These are phyloP conservation scores for Perdita meconis DNA, from an alignment of 2,888 invertebrate species.

Conservation along the genomic window DNA sequence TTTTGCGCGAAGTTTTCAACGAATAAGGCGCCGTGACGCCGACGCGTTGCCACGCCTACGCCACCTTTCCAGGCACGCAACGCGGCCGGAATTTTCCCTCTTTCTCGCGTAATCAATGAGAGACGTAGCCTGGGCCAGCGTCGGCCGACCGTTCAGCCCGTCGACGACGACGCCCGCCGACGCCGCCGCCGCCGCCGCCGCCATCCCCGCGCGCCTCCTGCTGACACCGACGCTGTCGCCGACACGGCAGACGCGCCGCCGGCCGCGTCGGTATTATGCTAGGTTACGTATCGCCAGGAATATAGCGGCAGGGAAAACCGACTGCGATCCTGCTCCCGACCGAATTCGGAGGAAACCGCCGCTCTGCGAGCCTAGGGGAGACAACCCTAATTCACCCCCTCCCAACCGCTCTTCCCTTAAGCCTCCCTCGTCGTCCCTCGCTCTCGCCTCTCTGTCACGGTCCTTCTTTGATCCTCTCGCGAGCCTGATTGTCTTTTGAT, in stretches of 20 bases:
- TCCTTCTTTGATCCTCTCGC: slow-evolving; percentile 28
- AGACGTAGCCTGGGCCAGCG: slow-evolving; percentile 71
- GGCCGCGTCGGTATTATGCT: slow-evolving; percentile 66
- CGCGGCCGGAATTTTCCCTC: slow-evolving; percentile 81
- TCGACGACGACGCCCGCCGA: slow-evolving; percentile 64
- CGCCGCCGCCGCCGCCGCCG: too few relatives aligned
- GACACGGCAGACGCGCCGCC: slow-evolving; percentile 51
- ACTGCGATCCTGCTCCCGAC: slow-evolving; percentile 51
- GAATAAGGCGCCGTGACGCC: slow-evolving; percentile 83
- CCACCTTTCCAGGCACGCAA: slow-evolving; percentile 77
- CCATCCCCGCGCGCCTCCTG: too few relatives aligned
- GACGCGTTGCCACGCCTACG: slow-evolving; percentile 83
- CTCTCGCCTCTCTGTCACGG: slow-evolving; percentile 19
- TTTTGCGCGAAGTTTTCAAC: slow-evolving; percentile 83
- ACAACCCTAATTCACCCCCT: slow-evolving; percentile 51
- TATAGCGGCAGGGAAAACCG: slow-evolving; percentile 59
- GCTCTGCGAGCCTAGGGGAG: slow-evolving; percentile 53
- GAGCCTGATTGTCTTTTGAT: slow-evolving; percentile 47
- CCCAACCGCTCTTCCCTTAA: slow-evolving; percentile 25
- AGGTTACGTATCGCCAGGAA: slow-evolving; percentile 64
- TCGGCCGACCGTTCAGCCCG: slow-evolving; percentile 57
- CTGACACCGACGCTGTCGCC: slow-evolving; percentile 57
- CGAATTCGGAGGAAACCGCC: slow-evolving; percentile 56
- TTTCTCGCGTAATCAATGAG: slow-evolving; percentile 84
- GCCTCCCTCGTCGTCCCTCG: slow-evolving; percentile 20